Conservation (phyloP, 2,113 vertebrate species). For the Uria aalge region DNA sequence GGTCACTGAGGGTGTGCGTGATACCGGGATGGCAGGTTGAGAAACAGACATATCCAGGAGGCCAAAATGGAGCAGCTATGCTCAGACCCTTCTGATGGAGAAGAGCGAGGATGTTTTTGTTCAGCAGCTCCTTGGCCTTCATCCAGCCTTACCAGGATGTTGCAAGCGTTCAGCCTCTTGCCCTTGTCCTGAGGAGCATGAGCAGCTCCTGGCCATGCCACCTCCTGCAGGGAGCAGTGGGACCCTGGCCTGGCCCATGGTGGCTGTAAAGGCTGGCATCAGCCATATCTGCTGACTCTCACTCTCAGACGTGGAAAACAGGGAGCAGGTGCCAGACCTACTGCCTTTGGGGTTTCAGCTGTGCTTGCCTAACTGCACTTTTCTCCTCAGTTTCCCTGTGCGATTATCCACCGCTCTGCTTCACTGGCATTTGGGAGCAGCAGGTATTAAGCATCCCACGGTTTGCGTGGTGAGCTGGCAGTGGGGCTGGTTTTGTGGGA, state of each 20-base stretch:
- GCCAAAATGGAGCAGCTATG: not conserved
- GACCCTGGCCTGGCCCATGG: not conserved
- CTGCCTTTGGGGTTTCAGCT: not conserved
- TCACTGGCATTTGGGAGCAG: not conserved
- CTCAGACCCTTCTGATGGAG: not conserved
- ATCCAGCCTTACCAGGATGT: not conserved
- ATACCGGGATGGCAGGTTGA: not conserved
- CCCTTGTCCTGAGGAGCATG: not conserved
- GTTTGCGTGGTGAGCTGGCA: not conserved
- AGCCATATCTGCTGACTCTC: not conserved
- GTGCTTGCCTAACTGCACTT: not conserved
- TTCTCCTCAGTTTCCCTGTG: not conserved
- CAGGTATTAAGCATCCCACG: not conserved
- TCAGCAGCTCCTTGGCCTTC: not conserved
- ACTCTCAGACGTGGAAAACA: not conserved
- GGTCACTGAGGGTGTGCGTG: not conserved
- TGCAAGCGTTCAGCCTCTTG: not conserved
- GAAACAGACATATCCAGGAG: not conserved
- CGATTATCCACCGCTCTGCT: not conserved
- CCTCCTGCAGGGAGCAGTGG: not conserved
- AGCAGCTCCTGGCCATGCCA: not conserved
- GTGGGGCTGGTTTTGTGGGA: not conserved
- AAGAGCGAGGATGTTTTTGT: not conserved
- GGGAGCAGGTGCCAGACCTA: not conserved
- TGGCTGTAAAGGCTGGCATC: not conserved